These are phyloP conservation scores for Temnothorax ravouxi DNA, from an alignment of 2,888 invertebrate genomes.

Conservation along the genomic window DNA sequence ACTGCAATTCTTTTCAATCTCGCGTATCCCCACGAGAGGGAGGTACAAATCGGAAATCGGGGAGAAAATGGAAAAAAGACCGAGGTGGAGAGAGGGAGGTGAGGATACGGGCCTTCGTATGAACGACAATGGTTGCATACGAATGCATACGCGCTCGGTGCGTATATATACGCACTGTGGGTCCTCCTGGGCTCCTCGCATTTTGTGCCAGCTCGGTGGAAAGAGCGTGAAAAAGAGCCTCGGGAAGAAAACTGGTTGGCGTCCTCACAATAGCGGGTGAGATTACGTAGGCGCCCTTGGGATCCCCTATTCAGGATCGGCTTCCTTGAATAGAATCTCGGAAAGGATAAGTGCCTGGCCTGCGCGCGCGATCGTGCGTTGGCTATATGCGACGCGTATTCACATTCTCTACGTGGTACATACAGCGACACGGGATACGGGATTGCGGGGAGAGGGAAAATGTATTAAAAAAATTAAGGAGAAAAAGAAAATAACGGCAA, in stretches of 20 bases:
- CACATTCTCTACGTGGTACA: slow-evolving; percentile 14
- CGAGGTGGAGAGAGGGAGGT: background rate
- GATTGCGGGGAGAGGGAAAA: slow-evolving; percentile 28
- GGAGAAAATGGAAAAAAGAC: background rate
- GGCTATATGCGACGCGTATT: slow-evolving; percentile 29
- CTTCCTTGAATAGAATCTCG: slow-evolving; percentile 76
- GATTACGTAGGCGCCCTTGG: slow-evolving; percentile 84
- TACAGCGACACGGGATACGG: slow-evolving; percentile 4
- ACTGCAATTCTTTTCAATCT: background rate
- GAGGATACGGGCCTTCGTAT: background rate
- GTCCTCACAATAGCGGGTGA: slow-evolving; percentile 78
- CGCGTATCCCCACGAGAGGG: background rate
- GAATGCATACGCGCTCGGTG: slow-evolving; percentile 13
- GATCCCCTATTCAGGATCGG: slow-evolving; percentile 78
- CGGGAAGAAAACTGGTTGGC: slow-evolving; percentile 77
- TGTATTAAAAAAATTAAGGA: background rate
- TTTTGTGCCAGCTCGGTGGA: slow-evolving; percentile 60
- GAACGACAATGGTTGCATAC: slow-evolving; percentile 23
- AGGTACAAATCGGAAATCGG: slow-evolving; percentile 23
- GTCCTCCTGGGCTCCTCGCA: slow-evolving; percentile 2
- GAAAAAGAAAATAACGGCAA: slow-evolving; percentile 22
- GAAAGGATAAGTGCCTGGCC: slow-evolving; percentile 73
- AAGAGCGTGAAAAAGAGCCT: slow-evolving; percentile 78
- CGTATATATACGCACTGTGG: background rate
- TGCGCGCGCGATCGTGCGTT: slow-evolving; percentile 43